A percentile compares a stretch with the other conserved stretches of the same genome.
phyloP scores from a whole-genome alignment of 1,140 invertebrate species.

The Dryas iulia region DNA sequence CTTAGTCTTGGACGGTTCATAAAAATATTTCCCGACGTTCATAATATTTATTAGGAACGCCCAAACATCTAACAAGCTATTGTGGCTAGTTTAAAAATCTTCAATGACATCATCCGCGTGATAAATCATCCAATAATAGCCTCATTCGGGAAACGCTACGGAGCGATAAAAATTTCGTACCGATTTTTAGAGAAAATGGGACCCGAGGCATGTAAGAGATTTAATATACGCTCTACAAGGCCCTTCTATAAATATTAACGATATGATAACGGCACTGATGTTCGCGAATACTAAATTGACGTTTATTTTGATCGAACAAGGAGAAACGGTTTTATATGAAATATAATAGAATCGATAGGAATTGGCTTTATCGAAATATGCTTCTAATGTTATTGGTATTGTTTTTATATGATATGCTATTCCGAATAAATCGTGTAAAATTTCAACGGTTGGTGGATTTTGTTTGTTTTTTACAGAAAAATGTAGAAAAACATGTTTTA shows the following conservation, averaged over 20 bases:
- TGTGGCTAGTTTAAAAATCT: conserved; percentile 5
- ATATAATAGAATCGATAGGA: background rate
- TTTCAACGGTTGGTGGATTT: background rate
- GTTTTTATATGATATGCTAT: background rate
- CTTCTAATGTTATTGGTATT: background rate
- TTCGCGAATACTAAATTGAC: conserved; percentile 28
- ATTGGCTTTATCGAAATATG: conserved; percentile 8
- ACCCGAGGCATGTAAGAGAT: conserved; percentile 29
- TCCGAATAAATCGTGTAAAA: background rate
- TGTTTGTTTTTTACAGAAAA: background rate
- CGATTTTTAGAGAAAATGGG: conserved; percentile 29
- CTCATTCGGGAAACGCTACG: conserved; percentile 21
- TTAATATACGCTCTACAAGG: conserved; percentile 35
- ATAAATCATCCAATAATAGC: conserved; percentile 29
- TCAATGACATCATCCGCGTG: conserved; percentile 9
- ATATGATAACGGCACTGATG: conserved; percentile 38
- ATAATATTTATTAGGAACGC: background rate
- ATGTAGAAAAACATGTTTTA: background rate
- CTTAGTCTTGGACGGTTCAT: too few relatives aligned
- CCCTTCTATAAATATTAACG: conserved; percentile 42
- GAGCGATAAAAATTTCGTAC: conserved; percentile 24
- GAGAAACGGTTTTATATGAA: conserved; percentile 4
- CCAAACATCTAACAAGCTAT: background rate
- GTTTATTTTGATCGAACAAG: conserved; percentile 15
- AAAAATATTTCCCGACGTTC: too few relatives aligned